Base-by-base conservation (phyloP, 2,888 invertebrate genomes). In the Eremobia ochroleuca region DNA sequence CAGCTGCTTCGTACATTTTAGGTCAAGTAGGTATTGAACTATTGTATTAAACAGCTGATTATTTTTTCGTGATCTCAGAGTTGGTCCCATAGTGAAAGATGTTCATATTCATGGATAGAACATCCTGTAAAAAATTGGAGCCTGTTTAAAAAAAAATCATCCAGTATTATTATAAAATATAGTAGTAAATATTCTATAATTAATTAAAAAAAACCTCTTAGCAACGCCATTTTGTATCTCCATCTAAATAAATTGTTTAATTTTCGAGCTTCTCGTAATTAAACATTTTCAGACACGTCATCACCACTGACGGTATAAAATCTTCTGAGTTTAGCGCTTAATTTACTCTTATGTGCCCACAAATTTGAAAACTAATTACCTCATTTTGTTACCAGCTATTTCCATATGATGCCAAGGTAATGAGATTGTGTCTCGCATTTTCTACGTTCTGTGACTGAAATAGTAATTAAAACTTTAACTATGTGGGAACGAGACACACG, bases 341-440 rank as follows among this genome's bases (percentile, higher is more conserved):
- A 90, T 89, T 90, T 86, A 79, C 82, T 85, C 79, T 76, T 69
- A 83, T 61, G 78, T 83, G 77, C 75, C 82, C 77, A 68, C 61
- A 82, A 87, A 89, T 83, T 89, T 84, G 75, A 79, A 86, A 86
- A 87, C 76, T 86, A 90, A 90, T 89, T 88, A 81, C 78, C 79
- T 85, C 78, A 78, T 84, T 88, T 81, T 77, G 80, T 68, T 64
- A 59, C 70, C 64, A 69, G 73, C 67, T 76, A 77, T 78, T 79
- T 79, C 70, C 69, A 78, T 80, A 71, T 52, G 59, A 81, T 70
- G 77, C 31, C 21, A 43, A 62, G 59, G 55, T 86, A 84, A 88
- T 88, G 73, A 80, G 77, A 81, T 87, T 86, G 37, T 76, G 78
- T 77, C 73, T 82, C 77, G 70, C 49, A 65, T 88, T 86, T 81